Conservation (phyloP, 2,888 invertebrate species). For the Ecdyonurus torrentis region DNA sequence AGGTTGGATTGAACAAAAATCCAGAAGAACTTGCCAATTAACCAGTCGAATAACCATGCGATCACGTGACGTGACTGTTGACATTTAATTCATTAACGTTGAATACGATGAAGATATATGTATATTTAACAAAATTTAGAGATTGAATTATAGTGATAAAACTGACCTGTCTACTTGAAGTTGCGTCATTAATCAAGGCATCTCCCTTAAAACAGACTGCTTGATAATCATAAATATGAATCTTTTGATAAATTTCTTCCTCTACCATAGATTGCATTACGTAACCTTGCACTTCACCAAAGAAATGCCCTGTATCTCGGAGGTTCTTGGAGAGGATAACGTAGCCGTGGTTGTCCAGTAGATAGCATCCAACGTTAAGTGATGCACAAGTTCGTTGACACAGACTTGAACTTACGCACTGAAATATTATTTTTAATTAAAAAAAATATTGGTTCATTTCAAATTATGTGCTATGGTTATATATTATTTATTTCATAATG, state of each 20-base stretch:
- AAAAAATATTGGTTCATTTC: neutral
- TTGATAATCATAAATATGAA: slow-evolving; percentile 26
- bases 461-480: too few species aligned
- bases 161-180: neutral
- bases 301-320: slow-evolving; percentile 27
- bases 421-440: neutral
- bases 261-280: slow-evolving; percentile 24
- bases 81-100: too few species aligned
- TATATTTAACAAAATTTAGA: too few species aligned
- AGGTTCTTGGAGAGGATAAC: slow-evolving; percentile 26
- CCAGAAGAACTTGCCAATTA: slow-evolving; percentile 17
- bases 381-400: slow-evolving; percentile 19
- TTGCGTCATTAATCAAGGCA: neutral
- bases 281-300: slow-evolving; percentile 29
- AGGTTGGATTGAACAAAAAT: slow-evolving; percentile 16
- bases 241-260: slow-evolving; percentile 23
- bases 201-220: slow-evolving; percentile 21
- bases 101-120: too few species aligned
- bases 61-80: slow-evolving; percentile 15
- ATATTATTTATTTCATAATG: neutral
- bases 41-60: slow-evolving; percentile 17
- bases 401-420: slow-evolving; percentile 12
- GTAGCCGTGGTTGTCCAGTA: slow-evolving; percentile 33
- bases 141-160: too few species aligned
- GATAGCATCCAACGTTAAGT: slow-evolving; percentile 26